A percentile compares a stretch with the other conserved stretches of the same genome.
Conservation (phyloP, 2,888 invertebrate species). For the Dinocampus coccinellae region DNA sequence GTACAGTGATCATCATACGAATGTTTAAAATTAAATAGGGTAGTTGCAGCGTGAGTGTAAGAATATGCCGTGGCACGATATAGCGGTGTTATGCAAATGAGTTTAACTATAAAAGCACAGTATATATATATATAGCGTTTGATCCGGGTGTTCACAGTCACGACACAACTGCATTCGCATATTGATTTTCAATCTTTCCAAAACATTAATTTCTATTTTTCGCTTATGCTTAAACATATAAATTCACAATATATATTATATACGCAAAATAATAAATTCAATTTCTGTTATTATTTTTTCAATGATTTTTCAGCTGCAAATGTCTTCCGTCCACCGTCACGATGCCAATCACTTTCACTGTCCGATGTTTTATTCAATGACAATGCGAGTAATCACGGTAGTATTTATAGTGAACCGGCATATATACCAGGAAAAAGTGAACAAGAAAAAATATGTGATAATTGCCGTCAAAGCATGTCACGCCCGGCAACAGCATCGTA, state of each 20-base stretch:
- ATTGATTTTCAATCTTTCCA: background rate
- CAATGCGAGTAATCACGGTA: constrained; percentile 80
- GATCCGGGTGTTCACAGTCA: constrained; percentile 25
- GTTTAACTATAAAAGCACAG: constrained; percentile 6
- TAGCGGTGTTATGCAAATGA: constrained; percentile 35
- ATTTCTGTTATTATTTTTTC: background rate
- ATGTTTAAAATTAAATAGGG: constrained; percentile 24
- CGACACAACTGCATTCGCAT: background rate
- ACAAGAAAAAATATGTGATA: constrained; percentile 82
- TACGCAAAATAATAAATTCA: background rate
- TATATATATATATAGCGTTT: constrained; percentile 17
- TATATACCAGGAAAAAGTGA: constrained; percentile 72
- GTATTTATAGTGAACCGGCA: constrained; percentile 89
- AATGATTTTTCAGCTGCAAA: constrained; percentile 59
- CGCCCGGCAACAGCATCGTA: constrained; percentile 78
- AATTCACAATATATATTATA: background rate
- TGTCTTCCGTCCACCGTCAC: constrained; percentile 72
- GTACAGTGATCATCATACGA: background rate
- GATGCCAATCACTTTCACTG: constrained; percentile 79
- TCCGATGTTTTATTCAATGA: constrained; percentile 79
- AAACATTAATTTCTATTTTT: background rate
- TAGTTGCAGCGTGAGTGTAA: constrained; percentile 16
- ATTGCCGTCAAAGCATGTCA: constrained; percentile 80
- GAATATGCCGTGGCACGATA: constrained; percentile 30
- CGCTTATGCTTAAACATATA: background rate